Evolutionary conservation across 2,113 vertebrate species (phyloP).

Genomic region (Carlito syrichta): DNA sequence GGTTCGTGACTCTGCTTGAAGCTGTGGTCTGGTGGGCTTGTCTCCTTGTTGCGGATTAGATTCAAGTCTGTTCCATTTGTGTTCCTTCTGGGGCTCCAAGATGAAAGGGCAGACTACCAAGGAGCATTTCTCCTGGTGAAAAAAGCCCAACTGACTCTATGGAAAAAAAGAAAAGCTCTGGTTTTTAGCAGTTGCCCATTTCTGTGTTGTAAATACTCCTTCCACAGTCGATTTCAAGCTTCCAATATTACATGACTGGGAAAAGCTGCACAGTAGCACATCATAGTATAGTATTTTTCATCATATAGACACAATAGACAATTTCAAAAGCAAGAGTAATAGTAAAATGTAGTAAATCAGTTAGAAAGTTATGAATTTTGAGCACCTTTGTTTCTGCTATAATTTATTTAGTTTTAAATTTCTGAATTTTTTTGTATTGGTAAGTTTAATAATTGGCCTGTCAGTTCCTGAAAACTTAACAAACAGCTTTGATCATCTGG

Average conservation of each 20-base stretch:
- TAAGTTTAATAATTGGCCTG: neutral
- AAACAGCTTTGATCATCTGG: neutral
- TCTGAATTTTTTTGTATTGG: neutral
- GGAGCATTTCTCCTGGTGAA: neutral
- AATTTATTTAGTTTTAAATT: neutral
- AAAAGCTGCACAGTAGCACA: neutral
- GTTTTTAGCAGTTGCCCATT: neutral
- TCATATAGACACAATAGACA: neutral
- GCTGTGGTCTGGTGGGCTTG: neutral
- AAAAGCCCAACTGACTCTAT: neutral
- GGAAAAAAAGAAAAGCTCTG: neutral
- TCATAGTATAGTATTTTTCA: neutral
- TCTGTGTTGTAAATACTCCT: neutral
- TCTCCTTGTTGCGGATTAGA: neutral
- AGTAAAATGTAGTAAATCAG: neutral
- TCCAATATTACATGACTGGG: neutral
- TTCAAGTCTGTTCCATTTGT: neutral
- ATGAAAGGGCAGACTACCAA: neutral
- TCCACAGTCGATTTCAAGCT: neutral
- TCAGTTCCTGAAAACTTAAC: neutral
- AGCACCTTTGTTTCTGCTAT: neutral
- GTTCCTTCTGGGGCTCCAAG: neutral
- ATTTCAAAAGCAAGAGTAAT: neutral
- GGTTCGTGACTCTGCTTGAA: neutral
- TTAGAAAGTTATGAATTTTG: conserved; percentile 3